Evolutionary conservation across 2,113 vertebrate genomes (phyloP).

Genomic region (Dromas ardeola): DNA sequence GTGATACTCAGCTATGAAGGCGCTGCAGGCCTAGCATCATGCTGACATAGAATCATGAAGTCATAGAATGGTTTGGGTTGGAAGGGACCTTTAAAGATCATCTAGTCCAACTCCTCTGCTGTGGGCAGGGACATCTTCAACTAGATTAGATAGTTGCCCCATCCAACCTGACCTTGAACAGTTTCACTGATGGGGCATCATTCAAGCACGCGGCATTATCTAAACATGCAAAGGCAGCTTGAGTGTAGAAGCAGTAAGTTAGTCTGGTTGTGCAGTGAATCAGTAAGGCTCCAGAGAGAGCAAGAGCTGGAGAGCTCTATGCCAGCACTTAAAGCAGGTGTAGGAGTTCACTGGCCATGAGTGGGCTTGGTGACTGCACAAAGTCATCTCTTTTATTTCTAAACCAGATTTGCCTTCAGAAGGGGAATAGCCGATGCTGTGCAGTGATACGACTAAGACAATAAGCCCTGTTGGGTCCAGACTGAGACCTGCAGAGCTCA

Average conservation of each 20-base stretch:
- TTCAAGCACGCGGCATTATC: not conserved
- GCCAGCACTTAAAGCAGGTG: not conserved
- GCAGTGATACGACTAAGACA: not conserved
- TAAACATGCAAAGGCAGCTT: not conserved
- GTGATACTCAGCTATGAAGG: not conserved
- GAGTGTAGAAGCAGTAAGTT: not conserved
- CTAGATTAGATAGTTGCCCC: not conserved
- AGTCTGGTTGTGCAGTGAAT: not conserved
- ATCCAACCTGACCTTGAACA: not conserved
- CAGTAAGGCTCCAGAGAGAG: not conserved
- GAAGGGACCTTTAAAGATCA: not conserved
- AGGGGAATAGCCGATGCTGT: not conserved
- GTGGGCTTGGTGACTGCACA: not conserved
- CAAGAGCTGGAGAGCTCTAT: not conserved
- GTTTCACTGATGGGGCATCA: not conserved
- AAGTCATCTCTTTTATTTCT: not conserved
- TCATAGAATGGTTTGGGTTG: not conserved
- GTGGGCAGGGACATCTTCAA: not conserved
- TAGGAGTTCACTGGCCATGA: not conserved
- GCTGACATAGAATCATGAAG: not conserved
- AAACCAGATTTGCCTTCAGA: not conserved
- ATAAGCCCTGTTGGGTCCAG: not conserved
- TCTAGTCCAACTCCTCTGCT: fast-evolving
- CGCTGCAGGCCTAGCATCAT: not conserved
- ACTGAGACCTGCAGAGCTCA: not conserved